Conservation (phyloP, 2,797 vertebrate genomes). For the Lacerta bilineata region DNA sequence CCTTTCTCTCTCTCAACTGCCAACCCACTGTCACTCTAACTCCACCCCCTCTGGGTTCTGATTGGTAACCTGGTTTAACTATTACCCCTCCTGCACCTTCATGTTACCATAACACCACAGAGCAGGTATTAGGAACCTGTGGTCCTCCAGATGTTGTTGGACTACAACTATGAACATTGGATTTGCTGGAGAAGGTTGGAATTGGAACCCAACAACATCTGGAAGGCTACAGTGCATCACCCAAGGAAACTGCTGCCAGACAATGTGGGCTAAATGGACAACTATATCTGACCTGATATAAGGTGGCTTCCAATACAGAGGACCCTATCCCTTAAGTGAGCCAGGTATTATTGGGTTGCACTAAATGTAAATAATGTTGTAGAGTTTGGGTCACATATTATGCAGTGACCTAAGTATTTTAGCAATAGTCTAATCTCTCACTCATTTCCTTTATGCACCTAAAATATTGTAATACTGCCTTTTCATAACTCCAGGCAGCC, state of each 20-base stretch:
- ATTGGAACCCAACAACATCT: neutral
- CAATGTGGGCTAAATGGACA: neutral
- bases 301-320: neutral
- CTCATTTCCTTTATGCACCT: neutral
- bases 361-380: neutral
- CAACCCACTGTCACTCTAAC: no score
- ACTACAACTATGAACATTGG: neutral
- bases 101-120: no score
- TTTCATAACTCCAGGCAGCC: neutral
- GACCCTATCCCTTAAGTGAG: neutral
- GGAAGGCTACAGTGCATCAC: neutral
- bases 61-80: no score
- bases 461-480: neutral
- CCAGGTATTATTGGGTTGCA: neutral
- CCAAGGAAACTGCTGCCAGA: neutral
- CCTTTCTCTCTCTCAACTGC: no score
- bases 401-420: slow-evolving; percentile 7
- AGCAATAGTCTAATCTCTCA: neutral
- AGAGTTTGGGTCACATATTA: neutral
- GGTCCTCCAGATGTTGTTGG: no score
- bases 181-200: neutral
- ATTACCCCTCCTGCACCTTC: no score
- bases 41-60: no score
- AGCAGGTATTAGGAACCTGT: no score
- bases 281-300: neutral